A percentile compares a stretch with the other conserved stretches of the same genome.
phyloP scores from a whole-genome alignment of 2,113 vertebrate species.

The Chrysemys picta region DNA sequence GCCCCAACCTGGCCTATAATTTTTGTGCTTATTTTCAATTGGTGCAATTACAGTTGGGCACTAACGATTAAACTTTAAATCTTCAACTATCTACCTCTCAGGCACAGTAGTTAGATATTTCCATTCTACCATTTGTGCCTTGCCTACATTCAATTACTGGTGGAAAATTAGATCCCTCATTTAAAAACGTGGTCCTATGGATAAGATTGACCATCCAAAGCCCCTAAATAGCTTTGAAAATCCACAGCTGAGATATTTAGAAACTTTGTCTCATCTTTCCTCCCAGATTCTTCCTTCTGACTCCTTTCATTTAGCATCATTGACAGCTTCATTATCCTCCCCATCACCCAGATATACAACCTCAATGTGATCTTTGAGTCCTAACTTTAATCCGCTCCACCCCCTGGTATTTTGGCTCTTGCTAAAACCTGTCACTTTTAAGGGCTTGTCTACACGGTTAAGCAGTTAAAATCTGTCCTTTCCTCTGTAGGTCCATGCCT shows the following conservation, averaged over 20 bases:
- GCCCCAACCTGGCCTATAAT: background rate
- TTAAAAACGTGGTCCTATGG: conserved; percentile 4
- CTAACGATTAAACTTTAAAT: conserved; percentile 34
- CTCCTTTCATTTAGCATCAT: background rate
- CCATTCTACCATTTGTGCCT: background rate
- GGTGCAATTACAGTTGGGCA: conserved; percentile 31
- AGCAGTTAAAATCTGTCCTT: background rate
- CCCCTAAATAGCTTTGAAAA: background rate
- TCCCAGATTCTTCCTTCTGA: background rate
- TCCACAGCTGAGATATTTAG: background rate
- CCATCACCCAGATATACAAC: background rate
- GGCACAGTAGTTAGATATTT: background rate
- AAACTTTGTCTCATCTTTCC: background rate
- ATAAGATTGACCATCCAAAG: background rate
- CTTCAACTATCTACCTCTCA: background rate
- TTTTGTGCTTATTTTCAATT: background rate
- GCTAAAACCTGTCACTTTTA: background rate
- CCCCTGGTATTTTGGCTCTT: background rate
- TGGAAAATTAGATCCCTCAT: background rate
- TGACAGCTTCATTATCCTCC: background rate
- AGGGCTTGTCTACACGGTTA: background rate
- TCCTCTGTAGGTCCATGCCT: background rate
- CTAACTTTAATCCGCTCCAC: background rate
- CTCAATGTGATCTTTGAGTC: background rate
- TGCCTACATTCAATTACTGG: conserved; percentile 57